Percentiles rank a stretch among this genome's conserved stretches.
phyloP scores from a whole-genome alignment of 1,140 invertebrate species.

The Pachyrhynchus sulphureomaculatus region DNA sequence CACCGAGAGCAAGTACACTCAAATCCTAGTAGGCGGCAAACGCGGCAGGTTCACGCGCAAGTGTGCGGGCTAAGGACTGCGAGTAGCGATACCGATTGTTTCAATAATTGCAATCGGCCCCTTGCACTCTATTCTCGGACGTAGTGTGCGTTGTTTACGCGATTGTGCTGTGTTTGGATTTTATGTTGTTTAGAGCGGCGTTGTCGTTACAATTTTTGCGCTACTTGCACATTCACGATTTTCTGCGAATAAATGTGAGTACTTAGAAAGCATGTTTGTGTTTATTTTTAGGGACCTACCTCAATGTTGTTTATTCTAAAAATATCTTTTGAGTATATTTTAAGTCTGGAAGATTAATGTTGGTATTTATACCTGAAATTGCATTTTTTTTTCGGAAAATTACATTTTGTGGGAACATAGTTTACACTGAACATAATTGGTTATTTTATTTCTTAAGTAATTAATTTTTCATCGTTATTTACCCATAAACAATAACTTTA shows the following conservation, averaged over 20 bases:
- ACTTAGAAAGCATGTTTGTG: no score
- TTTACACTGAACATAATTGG: no score
- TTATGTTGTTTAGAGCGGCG: background rate
- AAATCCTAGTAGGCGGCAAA: constrained; percentile 48
- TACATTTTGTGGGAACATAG: no score
- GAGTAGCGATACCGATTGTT: constrained; percentile 38
- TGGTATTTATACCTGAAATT: no score
- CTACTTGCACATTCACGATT: no score
- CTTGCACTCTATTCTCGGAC: constrained; percentile 37
- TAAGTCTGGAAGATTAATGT: no score
- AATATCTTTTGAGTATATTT: no score
- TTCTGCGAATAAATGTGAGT: no score
- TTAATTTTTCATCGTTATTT: background rate
- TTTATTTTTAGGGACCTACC: no score
- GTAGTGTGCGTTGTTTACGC: constrained; percentile 29
- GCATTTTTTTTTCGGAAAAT: no score
- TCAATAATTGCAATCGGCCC: constrained; percentile 44
- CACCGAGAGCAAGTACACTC: constrained; percentile 46
- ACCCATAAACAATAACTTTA: no score
- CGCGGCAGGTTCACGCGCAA: constrained; percentile 47
- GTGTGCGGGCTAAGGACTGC: constrained; percentile 35
- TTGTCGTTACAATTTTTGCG: background rate
- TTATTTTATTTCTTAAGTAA: constrained; percentile 22
- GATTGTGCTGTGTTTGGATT: constrained; percentile 26
- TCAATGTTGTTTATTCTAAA: no score